Evolutionary conservation across 2,797 vertebrate genomes (phyloP).

Genomic region (Dryobates pubescens): DNA sequence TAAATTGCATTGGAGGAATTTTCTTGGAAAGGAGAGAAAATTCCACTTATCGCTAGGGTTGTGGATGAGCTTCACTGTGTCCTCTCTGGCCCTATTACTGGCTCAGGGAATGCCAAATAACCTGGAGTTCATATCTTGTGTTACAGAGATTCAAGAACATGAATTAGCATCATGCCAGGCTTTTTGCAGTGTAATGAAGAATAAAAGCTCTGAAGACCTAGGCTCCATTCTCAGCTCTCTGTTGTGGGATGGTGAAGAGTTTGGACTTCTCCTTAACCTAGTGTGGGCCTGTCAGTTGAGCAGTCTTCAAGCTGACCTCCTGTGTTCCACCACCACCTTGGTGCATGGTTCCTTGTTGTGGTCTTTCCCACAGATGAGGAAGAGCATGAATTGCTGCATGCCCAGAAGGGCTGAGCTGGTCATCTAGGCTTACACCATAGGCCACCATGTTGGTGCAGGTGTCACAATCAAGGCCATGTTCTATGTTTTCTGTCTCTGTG

Average conservation of each 20-base stretch:
- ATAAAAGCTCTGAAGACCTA: neutral
- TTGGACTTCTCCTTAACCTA: neutral
- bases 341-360: neutral
- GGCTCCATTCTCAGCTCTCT: neutral
- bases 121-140: neutral
- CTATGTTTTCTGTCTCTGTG: neutral
- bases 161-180: neutral
- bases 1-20: neutral
- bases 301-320: neutral
- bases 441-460: neutral
- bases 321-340: neutral
- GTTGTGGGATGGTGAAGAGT: neutral
- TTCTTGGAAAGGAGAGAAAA: neutral
- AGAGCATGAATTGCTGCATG: fast-evolving
- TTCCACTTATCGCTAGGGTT: neutral
- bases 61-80: neutral
- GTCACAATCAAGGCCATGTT: neutral
- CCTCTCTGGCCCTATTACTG: neutral
- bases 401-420: neutral
- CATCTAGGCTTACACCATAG: neutral
- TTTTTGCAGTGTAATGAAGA: neutral
- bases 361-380: neutral
- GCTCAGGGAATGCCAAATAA: neutral
- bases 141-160: neutral
- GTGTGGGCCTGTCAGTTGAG: neutral